Percentiles rank a stretch among this genome's conserved stretches.
Conservation (phyloP, 2,113 vertebrate genomes). For the Lepisosteus oculatus region DNA sequence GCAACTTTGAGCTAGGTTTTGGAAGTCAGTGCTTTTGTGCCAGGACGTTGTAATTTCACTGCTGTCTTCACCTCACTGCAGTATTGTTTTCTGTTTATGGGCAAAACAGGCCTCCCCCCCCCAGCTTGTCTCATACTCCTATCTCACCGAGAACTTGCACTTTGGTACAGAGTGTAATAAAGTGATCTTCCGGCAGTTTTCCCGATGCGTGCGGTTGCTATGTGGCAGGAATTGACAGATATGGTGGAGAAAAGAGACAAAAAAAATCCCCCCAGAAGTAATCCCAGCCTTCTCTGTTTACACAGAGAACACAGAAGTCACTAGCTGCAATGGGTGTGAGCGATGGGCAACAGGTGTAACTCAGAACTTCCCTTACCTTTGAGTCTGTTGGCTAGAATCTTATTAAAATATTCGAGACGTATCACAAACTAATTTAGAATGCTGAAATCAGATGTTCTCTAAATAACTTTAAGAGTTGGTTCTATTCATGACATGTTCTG, state of each 20-base stretch:
- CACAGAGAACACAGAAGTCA: conserved; percentile 36
- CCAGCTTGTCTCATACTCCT: background rate
- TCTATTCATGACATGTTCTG: too few species aligned
- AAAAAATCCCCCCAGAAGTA: conserved; percentile 43
- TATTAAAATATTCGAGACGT: too few species aligned
- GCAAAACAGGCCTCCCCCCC: background rate
- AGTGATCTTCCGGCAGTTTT: conserved; percentile 8
- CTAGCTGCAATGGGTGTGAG: background rate
- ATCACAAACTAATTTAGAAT: too few species aligned
- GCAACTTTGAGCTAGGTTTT: too few species aligned
- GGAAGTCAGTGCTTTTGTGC: too few species aligned
- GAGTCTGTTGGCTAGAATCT: too few species aligned
- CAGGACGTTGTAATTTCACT: background rate
- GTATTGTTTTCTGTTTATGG: background rate
- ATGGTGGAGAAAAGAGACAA: conserved; percentile 22
- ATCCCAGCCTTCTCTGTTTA: conserved; percentile 50
- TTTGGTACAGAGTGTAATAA: conserved; percentile 15
- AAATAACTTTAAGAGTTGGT: too few species aligned
- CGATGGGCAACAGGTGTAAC: conserved; percentile 23
- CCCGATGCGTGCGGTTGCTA: conserved; percentile 19
- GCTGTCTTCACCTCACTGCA: background rate
- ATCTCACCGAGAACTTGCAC: conserved; percentile 10
- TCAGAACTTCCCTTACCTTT: background rate
- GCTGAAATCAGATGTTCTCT: too few species aligned
- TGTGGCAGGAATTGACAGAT: conserved; percentile 21